Base-by-base conservation (phyloP, 53 echinoderm and acorn worm genomes). In the Echinometra lucunter region DNA sequence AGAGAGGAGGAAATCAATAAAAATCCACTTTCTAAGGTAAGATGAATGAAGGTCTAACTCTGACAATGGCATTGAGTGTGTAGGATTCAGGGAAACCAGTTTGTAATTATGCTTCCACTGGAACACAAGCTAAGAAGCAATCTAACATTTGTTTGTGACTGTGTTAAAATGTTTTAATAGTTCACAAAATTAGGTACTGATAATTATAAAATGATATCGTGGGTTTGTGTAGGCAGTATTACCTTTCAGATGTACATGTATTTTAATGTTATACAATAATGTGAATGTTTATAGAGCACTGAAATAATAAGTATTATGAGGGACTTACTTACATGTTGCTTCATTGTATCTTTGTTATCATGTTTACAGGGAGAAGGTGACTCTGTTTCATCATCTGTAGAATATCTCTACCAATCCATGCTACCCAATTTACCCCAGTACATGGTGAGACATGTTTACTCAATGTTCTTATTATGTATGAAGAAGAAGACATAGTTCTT, bases 361-460 rank as follows among this genome's bases (percentile, higher is more conserved):
- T n/a, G n/a, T 70, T 91, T 89, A 9, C 82, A 98, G 99, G 99
- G 97, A 74, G 99, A 98, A 44, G 97, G 97, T 75, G 90, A 95
- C 23, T 96, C 96, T 80, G 67, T 96, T 49, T 63, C 92, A 28
- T 95, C 97, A 49, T 45, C 99, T 44, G 95, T 95, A 15, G 99
- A 98, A 93, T 66, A 92, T 32, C 94, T 98, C 45, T 98, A 98
- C 89, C 99, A 98, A 90, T 96, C 99, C 11, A 97, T 98, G 97
- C 94, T 98, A 47, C 96, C 99, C 10, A 98, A 98, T 75, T 93
- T 98, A 45, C 99, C 99, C 66, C 99, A 98, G 94, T 98, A 98
- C 63, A 98, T 98, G 99, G 99, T 98, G 89, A 96, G 97, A 83
- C 28, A 45, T 16, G 6, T 40, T 8, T 18, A 75, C 38, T 75